Evolutionary conservation across 1,140 invertebrate genomes (phyloP), one percentile per base, ranked within the genome.

Genomic region (Anoplolepis gracilipes): DNA sequence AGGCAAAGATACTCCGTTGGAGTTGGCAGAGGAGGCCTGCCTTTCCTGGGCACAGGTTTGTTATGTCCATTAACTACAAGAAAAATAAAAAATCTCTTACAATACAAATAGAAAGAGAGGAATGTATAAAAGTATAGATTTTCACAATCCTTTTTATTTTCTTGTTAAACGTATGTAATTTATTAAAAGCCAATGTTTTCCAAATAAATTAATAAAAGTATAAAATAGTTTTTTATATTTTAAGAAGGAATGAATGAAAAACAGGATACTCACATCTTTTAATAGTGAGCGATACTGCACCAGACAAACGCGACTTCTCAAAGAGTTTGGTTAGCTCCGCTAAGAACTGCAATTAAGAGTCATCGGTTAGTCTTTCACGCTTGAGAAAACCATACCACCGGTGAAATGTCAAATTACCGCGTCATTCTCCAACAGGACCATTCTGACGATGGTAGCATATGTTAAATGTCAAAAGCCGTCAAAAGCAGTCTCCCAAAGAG

Each of bases 31-130:
- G 94, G 94, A 88, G 96, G 96, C 93, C 93, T 96, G 2, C 95
- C 96, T 90, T 95, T 93, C 84, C 96, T 95, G 36, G 97, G 97
- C 77, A 95, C 95, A 30, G 97, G 97, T 93, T 96, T 97, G 87
- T 96, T 96, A 62, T 96, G 92, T 61, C 97, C 97, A 96, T 98
- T 97, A 95, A 97, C 97, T 98, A 87, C 57, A 96, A 94, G 46
- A 49, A 59, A 73, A 82, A 55, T 65, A 82, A 62, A 72, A 57
- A 33, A 2, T 53, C 59, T 33, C 28, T 42, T 30, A 70, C n/a
- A n/a, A 53, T 72, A 53, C 65, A 30, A 73, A 33, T 67, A 69
- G 25, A 61, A 65, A 19, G 59, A 33, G 30, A 70, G 46, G 11
- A 42, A 76, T 62, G 7, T 11, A 46, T 19, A 69, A 62, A 28